These are phyloP conservation scores for Epinotia brunnichana DNA, from an alignment of 2,888 invertebrate genomes.

Conservation along the genomic window DNA sequence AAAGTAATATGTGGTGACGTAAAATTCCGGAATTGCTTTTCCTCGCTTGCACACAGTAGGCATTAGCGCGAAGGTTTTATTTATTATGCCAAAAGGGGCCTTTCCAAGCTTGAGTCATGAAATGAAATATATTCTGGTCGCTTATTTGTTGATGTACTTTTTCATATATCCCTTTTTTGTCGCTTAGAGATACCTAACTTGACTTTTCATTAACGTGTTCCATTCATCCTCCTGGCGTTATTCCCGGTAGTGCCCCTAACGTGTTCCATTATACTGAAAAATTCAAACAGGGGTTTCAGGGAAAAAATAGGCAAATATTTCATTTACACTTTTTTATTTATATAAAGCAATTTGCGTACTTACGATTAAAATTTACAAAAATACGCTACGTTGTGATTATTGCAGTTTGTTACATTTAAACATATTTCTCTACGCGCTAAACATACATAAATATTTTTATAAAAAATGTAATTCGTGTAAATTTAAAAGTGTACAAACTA, in stretches of 20 bases:
- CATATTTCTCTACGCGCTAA: slow-evolving; percentile 18
- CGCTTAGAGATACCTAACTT: not conserved
- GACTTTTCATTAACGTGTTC: not conserved
- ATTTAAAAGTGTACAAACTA: slow-evolving; percentile 15
- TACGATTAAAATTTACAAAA: slow-evolving; percentile 29
- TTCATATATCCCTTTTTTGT: not conserved
- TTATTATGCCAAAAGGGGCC: too few relatives aligned
- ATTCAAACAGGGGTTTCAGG: not conserved
- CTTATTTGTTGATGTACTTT: too few relatives aligned
- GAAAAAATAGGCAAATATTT: not conserved
- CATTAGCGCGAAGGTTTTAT: too few relatives aligned
- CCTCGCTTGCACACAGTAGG: too few relatives aligned
- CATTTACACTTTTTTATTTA: slow-evolving; percentile 9
- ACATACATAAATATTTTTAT: slow-evolving; percentile 21
- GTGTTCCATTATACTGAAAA: too few relatives aligned
- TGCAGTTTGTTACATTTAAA: slow-evolving; percentile 20
- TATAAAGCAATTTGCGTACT: slow-evolving; percentile 27
- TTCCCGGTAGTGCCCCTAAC: too few relatives aligned
- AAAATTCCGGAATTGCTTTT: too few relatives aligned
- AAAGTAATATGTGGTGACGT: too few relatives aligned
- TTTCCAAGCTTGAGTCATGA: too few relatives aligned
- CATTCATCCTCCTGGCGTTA: too few relatives aligned
- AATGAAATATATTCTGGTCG: too few relatives aligned
- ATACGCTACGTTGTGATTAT: slow-evolving; percentile 35
- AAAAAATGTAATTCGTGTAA: slow-evolving; percentile 11